Base-by-base conservation (phyloP, 30 jellyfish, hydroid and myxozoan species). In the Mastigias papua region DNA sequence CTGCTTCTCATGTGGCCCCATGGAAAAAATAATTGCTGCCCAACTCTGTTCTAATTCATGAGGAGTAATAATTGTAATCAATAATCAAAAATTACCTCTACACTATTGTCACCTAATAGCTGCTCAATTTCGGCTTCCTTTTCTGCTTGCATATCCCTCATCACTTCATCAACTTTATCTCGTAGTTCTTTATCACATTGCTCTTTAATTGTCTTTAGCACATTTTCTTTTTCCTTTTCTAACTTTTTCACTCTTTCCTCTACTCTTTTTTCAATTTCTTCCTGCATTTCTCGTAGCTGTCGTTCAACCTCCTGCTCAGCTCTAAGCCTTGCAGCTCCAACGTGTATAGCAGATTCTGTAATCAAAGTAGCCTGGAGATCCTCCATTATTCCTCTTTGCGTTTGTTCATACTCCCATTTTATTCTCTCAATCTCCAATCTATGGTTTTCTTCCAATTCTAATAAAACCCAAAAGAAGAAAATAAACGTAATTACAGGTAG, bases 221-320 rank as follows among this genome's bases (percentile, higher is more conserved):
- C 92, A 1, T 11, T 15, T 28, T 82, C 82, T 42, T 82, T 82
- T 28, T 69, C 82, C 1, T 22, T n/a, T 32, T 68, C 78, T 58
- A 82, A 17, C 34, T 82, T 68, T 34, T 50, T 66, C 23, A 69
- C 16, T 69, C 62, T 46, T 65, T 69, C 76, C 31, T 67, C 85
- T 11, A 82, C 62, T 27, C 71, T 48, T 19, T 26, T 68, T 9
- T 76, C 82, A 75, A 79, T 22, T 42, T 80, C 88, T n/a, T 21
- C 30, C 32, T 71, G 92, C 84, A 88, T 46, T 27, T 77, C 85
- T 54, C 37, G 34, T 11, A 88, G 51, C 30, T 37, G 80, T 27
- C 66, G 57, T 32, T 78, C 92, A n/a, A 48, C 62, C 54, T 79
- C 88, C 61, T 48, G 72, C 91, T 88, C 96, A 31, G 91, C 91